Percentiles rank a stretch among this genome's conserved stretches.
phyloP scores from a whole-genome alignment of 2,888 invertebrate species.

The Adelognathus sp. region DNA sequence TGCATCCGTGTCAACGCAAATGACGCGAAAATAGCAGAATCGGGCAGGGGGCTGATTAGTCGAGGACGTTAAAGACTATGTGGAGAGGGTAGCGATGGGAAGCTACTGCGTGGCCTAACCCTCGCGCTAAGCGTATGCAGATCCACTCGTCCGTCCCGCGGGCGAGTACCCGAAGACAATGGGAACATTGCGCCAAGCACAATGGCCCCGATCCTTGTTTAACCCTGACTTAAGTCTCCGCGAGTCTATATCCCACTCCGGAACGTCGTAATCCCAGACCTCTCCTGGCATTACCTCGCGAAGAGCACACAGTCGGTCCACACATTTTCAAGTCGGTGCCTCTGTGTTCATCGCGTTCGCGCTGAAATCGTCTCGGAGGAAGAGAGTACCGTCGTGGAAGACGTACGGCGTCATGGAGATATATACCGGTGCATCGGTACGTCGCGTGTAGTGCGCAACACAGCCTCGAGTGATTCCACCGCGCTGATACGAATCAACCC shows the following conservation, averaged over 20 bases:
- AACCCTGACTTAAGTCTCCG: conserved; percentile 81
- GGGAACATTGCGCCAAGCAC: conserved; percentile 74
- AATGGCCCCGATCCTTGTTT: conserved; percentile 81
- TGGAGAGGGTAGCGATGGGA: not conserved
- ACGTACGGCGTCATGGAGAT: not conserved
- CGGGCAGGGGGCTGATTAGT: conserved; percentile 45
- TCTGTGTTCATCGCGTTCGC: conserved; percentile 12
- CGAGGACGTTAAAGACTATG: conserved; percentile 58
- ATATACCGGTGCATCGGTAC: not conserved
- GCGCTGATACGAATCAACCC: not conserved
- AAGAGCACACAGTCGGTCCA: conserved; percentile 63
- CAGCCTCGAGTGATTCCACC: not conserved
- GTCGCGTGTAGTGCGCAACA: not conserved
- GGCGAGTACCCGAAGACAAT: conserved; percentile 77
- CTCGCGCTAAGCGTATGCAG: conserved; percentile 80
- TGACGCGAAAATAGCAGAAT: not conserved
- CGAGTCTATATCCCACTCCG: conserved; percentile 78
- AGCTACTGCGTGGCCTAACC: conserved; percentile 72
- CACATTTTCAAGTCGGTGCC: conserved; percentile 13
- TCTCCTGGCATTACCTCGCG: conserved; percentile 64
- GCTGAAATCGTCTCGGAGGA: not conserved
- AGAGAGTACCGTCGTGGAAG: not conserved
- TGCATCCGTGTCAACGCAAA: not conserved
- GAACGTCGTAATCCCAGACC: conserved; percentile 78
- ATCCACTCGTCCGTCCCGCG: conserved; percentile 78